phyloP scores from a whole-genome alignment of 2,113 vertebrate species.

The Brevimyrus niger region DNA sequence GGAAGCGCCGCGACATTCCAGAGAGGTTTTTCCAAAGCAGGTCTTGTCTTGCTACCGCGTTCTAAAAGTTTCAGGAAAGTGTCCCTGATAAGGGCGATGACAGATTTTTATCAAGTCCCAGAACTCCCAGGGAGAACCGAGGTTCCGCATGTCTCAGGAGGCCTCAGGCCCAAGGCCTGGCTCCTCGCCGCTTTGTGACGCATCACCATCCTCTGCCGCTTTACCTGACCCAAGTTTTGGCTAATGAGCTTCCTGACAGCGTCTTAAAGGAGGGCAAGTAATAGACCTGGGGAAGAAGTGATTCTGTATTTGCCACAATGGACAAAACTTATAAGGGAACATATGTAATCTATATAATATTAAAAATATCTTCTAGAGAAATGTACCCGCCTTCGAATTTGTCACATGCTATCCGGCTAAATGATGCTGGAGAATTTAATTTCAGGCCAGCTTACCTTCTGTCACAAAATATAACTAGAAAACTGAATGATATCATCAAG shows the following conservation, averaged over 20 bases:
- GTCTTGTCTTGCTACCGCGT: background rate
- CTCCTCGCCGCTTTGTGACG: background rate
- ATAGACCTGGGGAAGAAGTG: background rate
- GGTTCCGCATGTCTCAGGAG: background rate
- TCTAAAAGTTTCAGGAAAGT: background rate
- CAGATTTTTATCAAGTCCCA: background rate
- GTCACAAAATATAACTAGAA: background rate
- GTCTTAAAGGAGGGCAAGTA: background rate
- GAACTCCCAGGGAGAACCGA: background rate
- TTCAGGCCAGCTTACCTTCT: background rate
- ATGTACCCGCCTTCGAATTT: background rate
- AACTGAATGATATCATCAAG: background rate
- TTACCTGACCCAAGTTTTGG: background rate
- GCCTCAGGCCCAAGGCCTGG: background rate
- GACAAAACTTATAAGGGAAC: background rate
- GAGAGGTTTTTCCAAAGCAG: background rate
- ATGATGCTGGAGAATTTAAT: background rate
- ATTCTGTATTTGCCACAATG: background rate
- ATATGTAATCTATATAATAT: background rate
- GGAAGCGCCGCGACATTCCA: background rate
- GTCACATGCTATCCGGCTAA: background rate
- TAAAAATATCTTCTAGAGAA: background rate
- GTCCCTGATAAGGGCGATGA: background rate
- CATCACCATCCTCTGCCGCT: background rate
- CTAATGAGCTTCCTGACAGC: background rate